Conservation (phyloP, 2,113 vertebrate genomes). For the Gymnocephalus cernua region DNA sequence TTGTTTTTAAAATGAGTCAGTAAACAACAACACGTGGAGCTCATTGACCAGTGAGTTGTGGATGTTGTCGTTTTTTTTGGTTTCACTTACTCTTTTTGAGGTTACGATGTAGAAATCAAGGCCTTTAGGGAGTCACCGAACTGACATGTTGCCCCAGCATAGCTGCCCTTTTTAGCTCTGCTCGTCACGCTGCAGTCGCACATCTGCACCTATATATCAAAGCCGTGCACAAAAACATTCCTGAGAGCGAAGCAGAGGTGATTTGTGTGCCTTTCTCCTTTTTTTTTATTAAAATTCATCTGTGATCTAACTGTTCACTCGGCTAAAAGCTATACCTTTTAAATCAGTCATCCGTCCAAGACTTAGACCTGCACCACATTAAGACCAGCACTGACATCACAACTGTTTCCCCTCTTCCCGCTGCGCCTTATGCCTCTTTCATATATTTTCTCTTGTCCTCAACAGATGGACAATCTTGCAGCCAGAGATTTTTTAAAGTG, state of each 20-base stretch:
- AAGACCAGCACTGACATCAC: constrained; percentile 78
- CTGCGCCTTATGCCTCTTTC: constrained; percentile 64
- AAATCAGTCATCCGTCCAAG: constrained; percentile 82
- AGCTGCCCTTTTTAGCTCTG: constrained; percentile 71
- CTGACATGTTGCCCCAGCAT: constrained; percentile 72
- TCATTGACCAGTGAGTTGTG: constrained; percentile 1
- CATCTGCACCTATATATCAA: constrained; percentile 86
- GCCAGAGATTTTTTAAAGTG: constrained; percentile 81
- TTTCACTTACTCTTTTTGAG: constrained; percentile 55
- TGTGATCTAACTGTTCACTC: constrained; percentile 83
- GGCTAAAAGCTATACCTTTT: constrained; percentile 82
- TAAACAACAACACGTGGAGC: background rate
- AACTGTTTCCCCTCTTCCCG: constrained; percentile 71
- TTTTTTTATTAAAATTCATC: constrained; percentile 86
- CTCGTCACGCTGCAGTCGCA: constrained; percentile 76
- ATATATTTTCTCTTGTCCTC: constrained; percentile 74
- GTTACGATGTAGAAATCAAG: constrained; percentile 64
- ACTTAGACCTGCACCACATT: constrained; percentile 77
- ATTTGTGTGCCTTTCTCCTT: constrained; percentile 84
- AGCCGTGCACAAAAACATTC: constrained; percentile 82
- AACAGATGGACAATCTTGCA: constrained; percentile 82
- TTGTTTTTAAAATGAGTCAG: background rate
- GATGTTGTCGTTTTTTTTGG: constrained; percentile 21
- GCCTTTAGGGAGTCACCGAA: constrained; percentile 72
- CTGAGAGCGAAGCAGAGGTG: constrained; percentile 79